These are phyloP conservation scores for Ganaspis sp. DNA, from an alignment of 1,140 invertebrate genomes.

Conservation along the genomic window DNA sequence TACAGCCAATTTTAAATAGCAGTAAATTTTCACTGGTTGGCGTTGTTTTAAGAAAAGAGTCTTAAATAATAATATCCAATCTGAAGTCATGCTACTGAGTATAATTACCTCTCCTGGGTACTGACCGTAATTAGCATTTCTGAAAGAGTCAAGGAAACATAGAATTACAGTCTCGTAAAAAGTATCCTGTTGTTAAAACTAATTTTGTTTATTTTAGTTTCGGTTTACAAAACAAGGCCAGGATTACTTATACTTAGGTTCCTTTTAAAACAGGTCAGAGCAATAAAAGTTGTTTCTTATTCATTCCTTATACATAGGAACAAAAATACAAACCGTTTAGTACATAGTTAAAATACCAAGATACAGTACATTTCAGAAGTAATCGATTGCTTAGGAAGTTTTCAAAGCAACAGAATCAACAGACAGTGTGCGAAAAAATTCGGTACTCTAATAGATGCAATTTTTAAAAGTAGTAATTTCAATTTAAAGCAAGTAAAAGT, in stretches of 20 bases:
- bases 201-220: neutral
- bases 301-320: neutral
- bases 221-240: neutral
- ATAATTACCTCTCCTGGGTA: neutral
- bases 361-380: too few species aligned
- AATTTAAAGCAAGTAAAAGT: too few species aligned
- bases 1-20: too few species aligned
- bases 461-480: too few species aligned
- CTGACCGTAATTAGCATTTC: neutral
- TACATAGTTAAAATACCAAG: neutral
- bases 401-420: too few species aligned
- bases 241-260: neutral
- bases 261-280: neutral
- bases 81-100: neutral
- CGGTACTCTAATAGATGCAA: too few species aligned
- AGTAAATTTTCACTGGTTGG: too few species aligned
- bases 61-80: too few species aligned
- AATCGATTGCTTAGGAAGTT: too few species aligned
- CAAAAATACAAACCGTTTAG: neutral
- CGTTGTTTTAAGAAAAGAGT: too few species aligned
- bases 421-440: too few species aligned
- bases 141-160: neutral
- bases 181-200: neutral
- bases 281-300: slow-evolving; percentile 5
- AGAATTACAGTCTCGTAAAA: neutral